These are phyloP conservation scores for Phrynocephalus guinanensis DNA, from an alignment of 2,797 vertebrate species.

Conservation along the genomic window DNA sequence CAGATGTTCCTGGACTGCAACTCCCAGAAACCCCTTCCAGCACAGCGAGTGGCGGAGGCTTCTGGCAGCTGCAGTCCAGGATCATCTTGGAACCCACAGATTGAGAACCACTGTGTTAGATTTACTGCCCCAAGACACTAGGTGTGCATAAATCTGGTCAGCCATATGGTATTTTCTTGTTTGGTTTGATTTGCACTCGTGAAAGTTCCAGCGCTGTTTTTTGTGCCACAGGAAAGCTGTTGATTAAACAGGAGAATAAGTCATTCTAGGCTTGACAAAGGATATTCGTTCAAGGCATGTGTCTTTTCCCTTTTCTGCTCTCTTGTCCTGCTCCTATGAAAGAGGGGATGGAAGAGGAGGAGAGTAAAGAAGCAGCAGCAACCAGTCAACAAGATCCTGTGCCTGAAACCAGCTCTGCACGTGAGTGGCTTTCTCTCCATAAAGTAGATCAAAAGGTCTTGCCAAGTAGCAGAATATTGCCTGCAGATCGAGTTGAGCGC, in stretches of 20 bases:
- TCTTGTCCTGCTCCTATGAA: not conserved
- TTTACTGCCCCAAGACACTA: not conserved
- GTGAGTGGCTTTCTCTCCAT: constrained; percentile 39
- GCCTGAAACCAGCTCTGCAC: constrained; percentile 45
- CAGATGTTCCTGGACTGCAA: no score
- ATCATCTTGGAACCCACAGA: no score
- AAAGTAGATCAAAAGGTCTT: not conserved
- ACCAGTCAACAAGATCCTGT: constrained; percentile 19
- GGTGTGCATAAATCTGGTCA: not conserved
- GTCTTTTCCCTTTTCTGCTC: constrained; percentile 20
- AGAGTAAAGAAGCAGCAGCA: constrained; percentile 33
- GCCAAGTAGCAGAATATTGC: not conserved
- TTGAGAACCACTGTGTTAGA: no score
- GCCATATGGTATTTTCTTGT: not conserved
- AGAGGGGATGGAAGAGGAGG: constrained; percentile 50
- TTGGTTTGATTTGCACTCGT: not conserved
- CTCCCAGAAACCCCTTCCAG: no score
- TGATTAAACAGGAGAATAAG: not conserved
- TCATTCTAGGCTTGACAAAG: constrained; percentile 12
- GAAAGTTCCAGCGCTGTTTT: not conserved
- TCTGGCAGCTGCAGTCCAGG: no score
- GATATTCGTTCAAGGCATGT: not conserved
- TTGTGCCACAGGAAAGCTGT: not conserved
- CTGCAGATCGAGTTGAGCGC: not conserved
- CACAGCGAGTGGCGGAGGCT: no score